Conservation (phyloP, 2,797 vertebrate species). For the Loris lydekkerianus region DNA sequence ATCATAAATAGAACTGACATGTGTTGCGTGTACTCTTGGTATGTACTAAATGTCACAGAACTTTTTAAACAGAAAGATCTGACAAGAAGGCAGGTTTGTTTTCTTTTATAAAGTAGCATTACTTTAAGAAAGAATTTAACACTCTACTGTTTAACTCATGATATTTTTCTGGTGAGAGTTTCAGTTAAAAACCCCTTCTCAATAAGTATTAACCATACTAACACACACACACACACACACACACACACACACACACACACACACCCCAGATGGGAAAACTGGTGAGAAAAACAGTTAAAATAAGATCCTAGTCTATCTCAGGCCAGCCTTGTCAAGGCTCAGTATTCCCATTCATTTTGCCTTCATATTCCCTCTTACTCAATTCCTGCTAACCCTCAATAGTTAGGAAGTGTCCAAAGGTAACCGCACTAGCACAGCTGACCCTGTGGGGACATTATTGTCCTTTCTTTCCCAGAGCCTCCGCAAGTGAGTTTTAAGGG, state of each 20-base stretch:
- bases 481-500: not conserved
- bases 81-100: not conserved
- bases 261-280: not conserved
- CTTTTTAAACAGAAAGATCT: not conserved
- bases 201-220: not conserved
- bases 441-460: not conserved
- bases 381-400: not conserved
- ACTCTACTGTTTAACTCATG: not conserved
- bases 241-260: not conserved
- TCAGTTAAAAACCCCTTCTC: constrained; percentile 23
- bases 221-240: not conserved
- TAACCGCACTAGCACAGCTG: not conserved
- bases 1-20: not conserved
- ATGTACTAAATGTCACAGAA: not conserved
- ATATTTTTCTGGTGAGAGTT: not conserved
- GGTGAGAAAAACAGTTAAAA: constrained; percentile 8
- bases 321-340: not conserved
- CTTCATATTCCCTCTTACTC: not conserved
- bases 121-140: constrained; percentile 37
- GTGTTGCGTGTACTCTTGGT: not conserved
- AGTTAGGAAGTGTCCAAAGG: not conserved
- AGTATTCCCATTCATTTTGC: not conserved
- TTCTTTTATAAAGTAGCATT: not conserved
- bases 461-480: not conserved
- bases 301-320: not conserved